A percentile compares a stretch with the other conserved stretches of the same genome.
Evolutionary conservation across 2,888 invertebrate genomes (phyloP).

Genomic region (Ceraclea dissimilis): DNA sequence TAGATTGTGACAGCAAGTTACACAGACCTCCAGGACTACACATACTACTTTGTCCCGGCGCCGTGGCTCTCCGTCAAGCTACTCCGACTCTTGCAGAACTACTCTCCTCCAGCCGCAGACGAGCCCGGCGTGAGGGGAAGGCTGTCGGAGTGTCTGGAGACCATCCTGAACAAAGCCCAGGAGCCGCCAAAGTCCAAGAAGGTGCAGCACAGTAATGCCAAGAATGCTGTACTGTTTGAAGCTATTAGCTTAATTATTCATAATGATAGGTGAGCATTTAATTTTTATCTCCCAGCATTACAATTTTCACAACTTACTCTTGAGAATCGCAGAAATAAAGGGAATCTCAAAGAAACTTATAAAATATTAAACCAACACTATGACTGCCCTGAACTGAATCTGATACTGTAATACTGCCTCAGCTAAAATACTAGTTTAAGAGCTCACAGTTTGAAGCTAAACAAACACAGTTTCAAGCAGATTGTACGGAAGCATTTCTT

Average conservation of each 20-base stretch:
- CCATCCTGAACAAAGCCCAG: constrained; percentile 96
- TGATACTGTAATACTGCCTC: neutral
- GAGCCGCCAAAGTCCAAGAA: constrained; percentile 99
- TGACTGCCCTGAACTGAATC: neutral
- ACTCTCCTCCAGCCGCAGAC: constrained; percentile 94
- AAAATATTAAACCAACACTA: no score
- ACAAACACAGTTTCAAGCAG: no score
- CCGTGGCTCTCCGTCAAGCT: constrained; percentile 99
- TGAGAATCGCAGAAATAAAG: neutral
- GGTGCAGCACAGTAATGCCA: constrained; percentile 99
- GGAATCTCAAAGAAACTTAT: no score
- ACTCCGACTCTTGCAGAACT: constrained; percentile 91
- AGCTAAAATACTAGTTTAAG: no score
- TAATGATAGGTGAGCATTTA: constrained; percentile 72
- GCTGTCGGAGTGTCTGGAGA: constrained; percentile 95
- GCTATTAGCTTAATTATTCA: constrained; percentile 99
- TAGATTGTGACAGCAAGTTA: constrained; percentile 98
- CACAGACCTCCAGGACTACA: constrained; percentile 98
- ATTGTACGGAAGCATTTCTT: no score
- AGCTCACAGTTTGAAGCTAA: no score
- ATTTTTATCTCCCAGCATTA: no score
- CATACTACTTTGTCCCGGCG: constrained; percentile 99
- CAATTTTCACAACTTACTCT: neutral
- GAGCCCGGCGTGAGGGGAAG: constrained; percentile 89
- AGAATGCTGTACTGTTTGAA: constrained; percentile 98